Evolutionary conservation across 2,113 vertebrate genomes (phyloP).

Genomic region (Poecile atricapillus): DNA sequence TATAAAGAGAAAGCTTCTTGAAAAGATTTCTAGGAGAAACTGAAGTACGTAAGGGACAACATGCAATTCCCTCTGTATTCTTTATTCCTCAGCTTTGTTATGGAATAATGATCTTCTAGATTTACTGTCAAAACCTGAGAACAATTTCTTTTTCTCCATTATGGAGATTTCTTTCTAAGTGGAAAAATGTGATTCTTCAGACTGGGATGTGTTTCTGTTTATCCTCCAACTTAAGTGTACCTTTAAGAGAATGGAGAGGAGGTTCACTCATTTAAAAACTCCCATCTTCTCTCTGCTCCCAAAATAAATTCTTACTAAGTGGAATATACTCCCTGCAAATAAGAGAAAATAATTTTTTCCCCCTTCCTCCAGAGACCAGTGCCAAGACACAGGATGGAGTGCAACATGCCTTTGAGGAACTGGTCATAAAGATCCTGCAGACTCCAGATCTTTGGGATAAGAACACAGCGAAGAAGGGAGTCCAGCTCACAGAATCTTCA

Average conservation of each 20-base stretch:
- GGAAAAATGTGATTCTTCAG: not conserved
- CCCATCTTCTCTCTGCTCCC: not conserved
- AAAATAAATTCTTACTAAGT: not conserved
- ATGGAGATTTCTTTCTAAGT: not conserved
- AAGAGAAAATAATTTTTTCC: not conserved
- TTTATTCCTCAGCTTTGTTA: not conserved
- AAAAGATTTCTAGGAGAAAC: not conserved
- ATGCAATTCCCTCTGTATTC: not conserved
- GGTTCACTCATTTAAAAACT: not conserved
- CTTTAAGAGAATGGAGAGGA: not conserved
- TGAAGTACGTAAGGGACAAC: not conserved
- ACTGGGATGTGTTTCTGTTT: not conserved
- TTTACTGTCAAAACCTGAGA: not conserved
- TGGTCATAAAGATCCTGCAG: slow-evolving; percentile 56
- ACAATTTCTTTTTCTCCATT: not conserved
- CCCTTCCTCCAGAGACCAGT: slow-evolving; percentile 47
- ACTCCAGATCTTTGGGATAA: slow-evolving; percentile 24
- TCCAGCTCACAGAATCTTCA: not conserved
- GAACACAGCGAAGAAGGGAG: not conserved
- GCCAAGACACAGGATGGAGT: slow-evolving; percentile 63
- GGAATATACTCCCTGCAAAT: not conserved
- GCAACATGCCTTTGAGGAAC: slow-evolving; percentile 54
- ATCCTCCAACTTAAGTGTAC: not conserved
- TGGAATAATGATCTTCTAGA: not conserved
- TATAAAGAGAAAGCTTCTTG: not conserved